Percentiles rank a stretch among this genome's conserved stretches.
phyloP scores from a whole-genome alignment of 1,140 invertebrate species.

The Arion vulgaris region DNA sequence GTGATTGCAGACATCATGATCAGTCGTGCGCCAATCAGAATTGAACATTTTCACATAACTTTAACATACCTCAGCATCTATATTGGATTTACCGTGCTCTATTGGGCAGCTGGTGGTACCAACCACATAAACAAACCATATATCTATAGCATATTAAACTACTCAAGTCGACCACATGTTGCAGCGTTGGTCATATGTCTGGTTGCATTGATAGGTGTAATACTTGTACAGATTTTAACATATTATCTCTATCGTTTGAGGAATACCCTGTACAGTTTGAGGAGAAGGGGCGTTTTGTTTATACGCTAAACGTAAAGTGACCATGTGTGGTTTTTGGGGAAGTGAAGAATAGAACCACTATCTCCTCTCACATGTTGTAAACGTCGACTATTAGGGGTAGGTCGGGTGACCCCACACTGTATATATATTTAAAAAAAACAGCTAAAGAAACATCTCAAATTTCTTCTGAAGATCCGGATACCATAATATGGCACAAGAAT shows the following conservation, averaged over 20 bases:
- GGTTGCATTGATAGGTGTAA: slow-evolving; percentile 47
- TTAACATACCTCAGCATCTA: slow-evolving; percentile 78
- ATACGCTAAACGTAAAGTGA: no score
- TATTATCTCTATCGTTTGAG: slow-evolving; percentile 57
- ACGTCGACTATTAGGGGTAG: no score
- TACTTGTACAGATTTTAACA: slow-evolving; percentile 55
- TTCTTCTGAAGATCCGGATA: no score
- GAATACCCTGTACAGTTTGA: background rate
- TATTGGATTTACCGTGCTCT: slow-evolving; percentile 81
- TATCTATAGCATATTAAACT: slow-evolving; percentile 69
- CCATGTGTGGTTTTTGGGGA: no score
- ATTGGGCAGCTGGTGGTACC: slow-evolving; percentile 80
- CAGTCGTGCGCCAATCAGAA: slow-evolving; percentile 79
- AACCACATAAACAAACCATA: slow-evolving; percentile 71
- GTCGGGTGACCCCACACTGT: no score
- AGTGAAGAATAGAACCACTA: no score
- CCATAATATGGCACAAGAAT: no score
- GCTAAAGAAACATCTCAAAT: no score
- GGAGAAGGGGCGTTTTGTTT: background rate
- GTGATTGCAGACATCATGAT: slow-evolving; percentile 83
- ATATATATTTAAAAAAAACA: no score
- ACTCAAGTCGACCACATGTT: slow-evolving; percentile 44
- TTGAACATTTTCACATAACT: slow-evolving; percentile 82
- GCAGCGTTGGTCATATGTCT: slow-evolving; percentile 45
- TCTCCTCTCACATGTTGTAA: no score